These are phyloP conservation scores for Benitochromis conjunctus DNA, from an alignment of 2,113 vertebrate species.

Conservation along the genomic window DNA sequence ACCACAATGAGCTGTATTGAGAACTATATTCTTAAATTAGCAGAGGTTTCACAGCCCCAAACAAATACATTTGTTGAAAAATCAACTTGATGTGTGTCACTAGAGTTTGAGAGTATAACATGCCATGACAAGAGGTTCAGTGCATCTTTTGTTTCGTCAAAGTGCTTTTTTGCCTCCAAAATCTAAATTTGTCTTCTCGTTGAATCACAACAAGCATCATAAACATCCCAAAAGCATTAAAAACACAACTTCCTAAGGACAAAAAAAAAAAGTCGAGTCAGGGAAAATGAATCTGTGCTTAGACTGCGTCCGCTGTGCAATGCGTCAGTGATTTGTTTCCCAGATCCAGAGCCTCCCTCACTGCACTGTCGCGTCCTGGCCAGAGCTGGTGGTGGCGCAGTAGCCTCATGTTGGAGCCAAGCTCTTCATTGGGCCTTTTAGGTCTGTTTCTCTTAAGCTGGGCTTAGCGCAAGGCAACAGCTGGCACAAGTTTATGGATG, in stretches of 20 bases:
- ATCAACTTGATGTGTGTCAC: too few relatives aligned
- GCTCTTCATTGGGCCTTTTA: constrained; percentile 55
- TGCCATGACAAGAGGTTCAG: neutral
- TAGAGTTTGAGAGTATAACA: neutral
- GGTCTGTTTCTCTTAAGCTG: constrained; percentile 61
- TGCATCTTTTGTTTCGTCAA: neutral
- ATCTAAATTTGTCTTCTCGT: neutral
- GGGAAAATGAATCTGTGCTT: neutral
- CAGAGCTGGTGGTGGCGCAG: constrained; percentile 42
- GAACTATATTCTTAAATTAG: too few relatives aligned
- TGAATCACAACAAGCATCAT: neutral
- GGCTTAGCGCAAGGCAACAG: constrained; percentile 66
- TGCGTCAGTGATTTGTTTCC: neutral
- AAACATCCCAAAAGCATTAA: neutral
- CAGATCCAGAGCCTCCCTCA: neutral
- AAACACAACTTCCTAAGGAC: neutral
- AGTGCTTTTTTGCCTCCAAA: neutral
- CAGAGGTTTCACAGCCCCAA: too few relatives aligned
- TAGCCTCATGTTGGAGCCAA: constrained; percentile 18
- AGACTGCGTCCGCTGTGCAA: neutral
- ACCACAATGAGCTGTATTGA: neutral
- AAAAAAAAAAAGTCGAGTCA: neutral
- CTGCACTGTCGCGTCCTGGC: neutral
- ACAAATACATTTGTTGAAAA: too few relatives aligned
- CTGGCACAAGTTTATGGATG: constrained; percentile 64